Conservation (phyloP, 2,888 invertebrate genomes). For the Coenonympha arcania region DNA sequence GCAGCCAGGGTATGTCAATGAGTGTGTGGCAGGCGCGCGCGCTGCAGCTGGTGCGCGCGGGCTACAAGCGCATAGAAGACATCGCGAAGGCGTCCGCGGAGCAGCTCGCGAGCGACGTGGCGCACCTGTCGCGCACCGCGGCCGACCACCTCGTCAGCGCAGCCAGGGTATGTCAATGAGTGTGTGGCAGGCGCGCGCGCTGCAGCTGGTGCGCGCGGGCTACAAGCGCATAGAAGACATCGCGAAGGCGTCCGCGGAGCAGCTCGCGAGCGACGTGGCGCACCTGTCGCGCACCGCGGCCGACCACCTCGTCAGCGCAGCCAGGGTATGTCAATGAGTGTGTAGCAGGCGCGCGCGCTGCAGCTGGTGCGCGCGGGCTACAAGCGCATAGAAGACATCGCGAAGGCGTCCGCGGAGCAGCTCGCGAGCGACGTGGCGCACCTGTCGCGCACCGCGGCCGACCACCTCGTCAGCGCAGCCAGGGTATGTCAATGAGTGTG, state of each 20-base stretch:
- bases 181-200: conserved; percentile 87
- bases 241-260: conserved; percentile 79
- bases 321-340: conserved; percentile 79
- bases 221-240: conserved; percentile 83
- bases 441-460: conserved; percentile 81
- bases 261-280: conserved; percentile 77
- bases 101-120: conserved; percentile 76
- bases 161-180: conserved; percentile 79
- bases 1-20: conserved; percentile 85
- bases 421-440: conserved; percentile 79
- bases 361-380: conserved; percentile 89
- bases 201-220: conserved; percentile 87
- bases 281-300: conserved; percentile 83
- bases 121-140: conserved; percentile 80
- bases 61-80: conserved; percentile 83
- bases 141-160: conserved; percentile 89
- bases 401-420: conserved; percentile 78
- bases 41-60: conserved; percentile 85
- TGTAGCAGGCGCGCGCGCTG: conserved; percentile 86
- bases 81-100: conserved; percentile 82
- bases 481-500: conserved; percentile 77
- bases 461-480: conserved; percentile 88
- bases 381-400: conserved; percentile 82
- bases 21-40: conserved; percentile 86
- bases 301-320: conserved; percentile 86